A percentile compares a stretch with the other conserved stretches of the same genome.
Conservation (phyloP, 2,113 vertebrate species). For the Grammomys dolichurus region DNA sequence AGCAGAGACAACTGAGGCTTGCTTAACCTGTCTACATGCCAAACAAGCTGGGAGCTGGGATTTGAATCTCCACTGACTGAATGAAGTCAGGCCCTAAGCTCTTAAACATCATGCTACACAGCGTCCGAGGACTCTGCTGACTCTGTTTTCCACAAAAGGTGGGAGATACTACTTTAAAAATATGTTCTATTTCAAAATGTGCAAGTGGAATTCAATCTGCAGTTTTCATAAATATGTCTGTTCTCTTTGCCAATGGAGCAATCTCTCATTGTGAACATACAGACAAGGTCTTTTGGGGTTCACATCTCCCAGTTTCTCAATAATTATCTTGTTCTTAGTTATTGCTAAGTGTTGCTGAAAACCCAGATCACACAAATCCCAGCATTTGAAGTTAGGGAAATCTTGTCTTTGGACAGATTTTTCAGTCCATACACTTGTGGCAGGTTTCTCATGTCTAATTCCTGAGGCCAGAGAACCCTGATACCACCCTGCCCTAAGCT, state of each 20-base stretch:
- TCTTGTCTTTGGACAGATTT: constrained; percentile 11
- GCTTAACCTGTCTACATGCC: background rate
- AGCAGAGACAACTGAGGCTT: constrained; percentile 17
- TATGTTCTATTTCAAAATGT: constrained; percentile 23
- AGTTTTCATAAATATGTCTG: constrained; percentile 7
- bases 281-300: background rate
- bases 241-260: background rate
- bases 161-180: background rate
- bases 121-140: background rate
- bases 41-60: background rate
- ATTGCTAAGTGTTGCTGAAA: background rate
- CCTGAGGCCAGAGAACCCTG: background rate
- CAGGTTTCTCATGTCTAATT: background rate
- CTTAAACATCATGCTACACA: background rate
- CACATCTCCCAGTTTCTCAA: background rate
- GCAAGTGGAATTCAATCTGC: background rate
- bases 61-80: background rate
- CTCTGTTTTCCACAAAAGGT: constrained; percentile 23
- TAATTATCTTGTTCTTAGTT: background rate
- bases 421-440: background rate
- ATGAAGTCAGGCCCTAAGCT: background rate
- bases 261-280: background rate
- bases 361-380: background rate
- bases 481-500: background rate
- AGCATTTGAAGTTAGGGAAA: background rate